Evolutionary conservation across 2,113 vertebrate species (phyloP), one percentile per base, ranked within the genome.

Genomic region (Thryonomys swinderianus): DNA sequence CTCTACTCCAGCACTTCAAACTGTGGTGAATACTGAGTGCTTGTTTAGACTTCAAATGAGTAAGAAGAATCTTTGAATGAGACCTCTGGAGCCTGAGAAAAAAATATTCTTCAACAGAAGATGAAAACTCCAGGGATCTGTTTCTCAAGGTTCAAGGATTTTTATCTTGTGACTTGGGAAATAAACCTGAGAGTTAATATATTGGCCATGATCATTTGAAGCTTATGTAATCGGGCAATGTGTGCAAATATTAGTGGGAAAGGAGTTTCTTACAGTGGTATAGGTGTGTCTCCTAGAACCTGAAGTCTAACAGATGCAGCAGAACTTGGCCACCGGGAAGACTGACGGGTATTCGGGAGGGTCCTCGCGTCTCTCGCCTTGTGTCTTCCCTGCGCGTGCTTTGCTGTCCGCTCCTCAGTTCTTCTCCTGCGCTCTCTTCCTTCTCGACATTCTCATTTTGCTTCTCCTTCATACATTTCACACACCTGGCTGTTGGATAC

Each of bases 11-110:
- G 59, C 18, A 61, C 69, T 85, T 93, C 51, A 76, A 62, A 92
- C 92, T 95, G 55, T 85, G 67, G 18, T 62, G 30, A 55, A 14
- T 34, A 89, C 3, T 90, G 94, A 74, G 16, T n/a, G 0, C 5
- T 87, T 10, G 16, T 90, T 96, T 80, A 73, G 27, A 78, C 92
- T 90, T 51, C 37, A 97, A 91, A 2, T 90, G 66, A 25, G 74
- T n/a, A 51, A 87, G 21, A 85, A 94, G 20, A 93, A 86, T 93
- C 27, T 11, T 34, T 25, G 37, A 81, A 80, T n/a, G 66, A 62
- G 94, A 91, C 11, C 18, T 64, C 7, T 76, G 45, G 45, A 76
- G 32, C 8, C 23, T 87, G 45, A 76, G 48, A 84, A 20, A 12
- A 88, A 13, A 17, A 1, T 37, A 30, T 61, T 53, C 6, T 90